Base-by-base conservation (phyloP, 2,797 vertebrate species). In the Pangasius djambal region DNA sequence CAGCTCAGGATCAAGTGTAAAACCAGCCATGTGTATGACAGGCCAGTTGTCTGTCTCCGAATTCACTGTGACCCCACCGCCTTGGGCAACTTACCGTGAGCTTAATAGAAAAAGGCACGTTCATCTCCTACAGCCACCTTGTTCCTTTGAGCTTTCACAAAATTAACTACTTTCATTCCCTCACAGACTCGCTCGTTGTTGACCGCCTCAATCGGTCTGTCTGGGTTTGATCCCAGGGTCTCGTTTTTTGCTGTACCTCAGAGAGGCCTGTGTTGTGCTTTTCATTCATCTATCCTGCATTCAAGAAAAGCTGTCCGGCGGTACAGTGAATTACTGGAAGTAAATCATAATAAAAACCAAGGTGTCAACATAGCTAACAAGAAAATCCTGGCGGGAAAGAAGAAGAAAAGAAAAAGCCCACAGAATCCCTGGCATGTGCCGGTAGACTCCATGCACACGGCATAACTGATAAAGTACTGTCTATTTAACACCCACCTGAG, bases 1-100 rank as follows among this genome's bases (percentile, higher is more conserved):
- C 77, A 86, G 70, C 82, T 86, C 77, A 67, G 81, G 75, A 44
- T 28, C 57, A 25, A 65, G 52, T 63, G 50, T 74, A 87, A 86
- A 86, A 63, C 10, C 25, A 70, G 87, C 69, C 88, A 91, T 70
- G 88, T 86, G 86, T 61, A 75, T 67, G 90, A 89, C 87, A 52
- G 82, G 85, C 67, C 44, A 63, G 83, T 88, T 74, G 78, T 57
- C 90, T 85, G 83, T 87, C 91, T 88, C 48, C 34, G 77, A 92
- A 95, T 95, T 96, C 94, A 95, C 95, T 94, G 94, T 93, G 92
- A 94, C 91, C 94, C 93, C 92, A 94, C 92, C 92, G 92, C 94
- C 92, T 94, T 93, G 91, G 92, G 93, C 92, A 93, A 92, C 91
- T n/a, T 93, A 86, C 91, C 89, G 93, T 93, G 94, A 95, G 94